Percentiles rank a stretch among this genome's conserved stretches.
These are phyloP conservation scores for Lanius collurio DNA, from an alignment of 2,113 vertebrate genomes.

Conservation along the genomic window DNA sequence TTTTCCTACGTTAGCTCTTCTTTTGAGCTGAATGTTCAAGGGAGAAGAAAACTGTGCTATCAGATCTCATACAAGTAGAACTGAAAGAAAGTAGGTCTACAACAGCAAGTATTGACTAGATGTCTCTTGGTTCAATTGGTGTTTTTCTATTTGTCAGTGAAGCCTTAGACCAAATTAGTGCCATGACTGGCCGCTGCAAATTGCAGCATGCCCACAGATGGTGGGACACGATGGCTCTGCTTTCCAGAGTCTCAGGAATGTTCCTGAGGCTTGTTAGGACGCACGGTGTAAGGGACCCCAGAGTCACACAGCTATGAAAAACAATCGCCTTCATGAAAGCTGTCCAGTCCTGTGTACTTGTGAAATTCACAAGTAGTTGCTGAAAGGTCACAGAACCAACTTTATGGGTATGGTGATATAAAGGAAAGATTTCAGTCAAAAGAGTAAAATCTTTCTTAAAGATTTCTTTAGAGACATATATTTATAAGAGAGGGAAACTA, in stretches of 20 bases:
- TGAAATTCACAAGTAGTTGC: not conserved
- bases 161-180: not conserved
- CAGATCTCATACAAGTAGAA: not conserved
- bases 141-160: not conserved
- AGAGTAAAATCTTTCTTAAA: not conserved
- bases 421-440: not conserved
- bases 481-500: not conserved
- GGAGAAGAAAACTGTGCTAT: not conserved
- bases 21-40: not conserved
- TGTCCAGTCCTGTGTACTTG: not conserved
- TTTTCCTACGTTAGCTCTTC: not conserved
- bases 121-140: fast-evolving
- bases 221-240: fast-evolving
- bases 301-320: not conserved
- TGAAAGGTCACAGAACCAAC: not conserved
- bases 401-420: not conserved
- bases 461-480: not conserved
- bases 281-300: not conserved
- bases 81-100: not conserved
- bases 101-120: not conserved
- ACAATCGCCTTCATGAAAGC: not conserved
- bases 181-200: not conserved
- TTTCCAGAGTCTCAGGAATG: not conserved
- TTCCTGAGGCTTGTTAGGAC: not conserved
- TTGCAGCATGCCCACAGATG: not conserved